Percentiles rank a stretch among this genome's conserved stretches.
phyloP scores from a whole-genome alignment of 2,888 invertebrate species.

The Celastrina argiolus region DNA sequence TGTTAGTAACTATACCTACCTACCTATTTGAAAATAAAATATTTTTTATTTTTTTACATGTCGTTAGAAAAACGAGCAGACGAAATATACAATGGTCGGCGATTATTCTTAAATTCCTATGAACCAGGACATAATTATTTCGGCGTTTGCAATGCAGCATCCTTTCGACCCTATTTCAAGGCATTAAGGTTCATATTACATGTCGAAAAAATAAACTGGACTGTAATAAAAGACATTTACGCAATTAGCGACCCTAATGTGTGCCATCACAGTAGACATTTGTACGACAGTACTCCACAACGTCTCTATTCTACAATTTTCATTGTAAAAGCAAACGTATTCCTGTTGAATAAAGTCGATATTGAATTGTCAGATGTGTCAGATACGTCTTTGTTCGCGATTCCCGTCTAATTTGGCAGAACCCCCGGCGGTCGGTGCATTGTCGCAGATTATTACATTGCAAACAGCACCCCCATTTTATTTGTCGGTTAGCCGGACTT shows the following conservation, averaged over 20 bases:
- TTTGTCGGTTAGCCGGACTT: conserved; percentile 11
- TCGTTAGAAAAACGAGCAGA: too few relatives aligned
- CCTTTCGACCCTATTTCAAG: not conserved
- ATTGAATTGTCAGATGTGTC: not conserved
- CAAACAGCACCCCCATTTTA: conserved; percentile 7
- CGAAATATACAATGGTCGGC: too few relatives aligned
- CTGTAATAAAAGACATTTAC: not conserved
- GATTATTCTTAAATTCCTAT: too few relatives aligned
- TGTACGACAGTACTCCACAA: not conserved
- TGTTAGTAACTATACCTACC: too few relatives aligned
- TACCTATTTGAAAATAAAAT: too few relatives aligned
- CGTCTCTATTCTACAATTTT: not conserved
- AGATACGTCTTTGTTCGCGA: not conserved
- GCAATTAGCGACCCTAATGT: not conserved
- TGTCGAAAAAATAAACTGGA: not conserved
- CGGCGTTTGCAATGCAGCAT: not conserved
- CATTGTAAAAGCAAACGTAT: not conserved
- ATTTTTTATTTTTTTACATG: too few relatives aligned
- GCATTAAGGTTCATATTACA: not conserved
- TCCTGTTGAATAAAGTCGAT: not conserved
- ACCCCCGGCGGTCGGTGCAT: conserved; percentile 32
- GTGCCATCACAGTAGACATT: not conserved
- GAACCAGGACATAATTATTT: too few relatives aligned
- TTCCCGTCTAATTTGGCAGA: conserved; percentile 31
- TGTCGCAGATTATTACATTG: conserved; percentile 31